Base-by-base conservation (phyloP, 2,797 vertebrate genomes). In the Meda fulgida region DNA sequence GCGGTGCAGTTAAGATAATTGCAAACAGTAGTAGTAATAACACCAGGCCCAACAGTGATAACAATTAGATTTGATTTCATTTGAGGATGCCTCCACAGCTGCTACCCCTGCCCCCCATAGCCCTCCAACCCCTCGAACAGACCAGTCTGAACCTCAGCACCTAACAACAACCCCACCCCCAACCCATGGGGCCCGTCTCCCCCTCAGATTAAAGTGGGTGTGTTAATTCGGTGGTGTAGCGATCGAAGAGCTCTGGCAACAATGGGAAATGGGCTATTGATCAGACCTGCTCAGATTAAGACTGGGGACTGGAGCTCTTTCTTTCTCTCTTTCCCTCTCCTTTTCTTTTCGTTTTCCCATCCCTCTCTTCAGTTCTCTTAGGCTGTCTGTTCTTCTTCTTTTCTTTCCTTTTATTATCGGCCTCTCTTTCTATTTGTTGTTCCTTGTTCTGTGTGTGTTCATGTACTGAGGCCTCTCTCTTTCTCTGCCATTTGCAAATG, bases 201-300 rank as follows among this genome's bases (percentile, higher is more conserved):
- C 96, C 95, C 95, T 97, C 94, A 97, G 97, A 97, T 97, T 97
- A 97, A 97, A 96, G 96, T 97, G 94, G 93, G 96, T 97, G 96
- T 97, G 96, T 97, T 97, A 97, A 98, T 97, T 97, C 97, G 95
- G 93, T 94, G 96, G 97, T 97, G 96, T 97, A 96, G 96, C 96
- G 96, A 98, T 98, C 97, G 97, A 97, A 98, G 95, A 94, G 97
- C 97, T 97, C 97, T 97, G 97, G 97, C 97, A 97, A 98, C 97
- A 97, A 97, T 97, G 97, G 97, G 97, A 98, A 98, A 98, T 98
- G 97, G 97, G 96, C 97, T 97, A 98, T 98, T 97, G 97, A 98
- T 97, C 97, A 97, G 96, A 95, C 95, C 95, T 96, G 96, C 96
- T 97, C 97, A 98, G 97, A 98, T 98, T 97, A 98, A 98, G 97